Conservation (phyloP, 2,888 invertebrate species). For the Synanthedon vespiformis region DNA sequence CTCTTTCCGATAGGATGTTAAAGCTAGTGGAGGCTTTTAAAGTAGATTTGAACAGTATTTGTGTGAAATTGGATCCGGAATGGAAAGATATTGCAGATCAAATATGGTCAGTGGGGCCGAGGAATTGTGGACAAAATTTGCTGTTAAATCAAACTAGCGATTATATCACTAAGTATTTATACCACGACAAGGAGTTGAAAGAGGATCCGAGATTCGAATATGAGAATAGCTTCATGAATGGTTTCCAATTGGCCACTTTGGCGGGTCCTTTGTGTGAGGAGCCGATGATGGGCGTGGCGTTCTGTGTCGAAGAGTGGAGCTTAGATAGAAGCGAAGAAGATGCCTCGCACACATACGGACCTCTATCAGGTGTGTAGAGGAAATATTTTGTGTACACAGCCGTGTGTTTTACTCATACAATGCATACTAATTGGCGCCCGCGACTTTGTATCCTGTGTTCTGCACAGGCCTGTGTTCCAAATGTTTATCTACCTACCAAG, state of each 20-base stretch:
- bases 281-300: constrained; percentile 95
- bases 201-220: constrained; percentile 72
- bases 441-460: no score
- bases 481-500: no score
- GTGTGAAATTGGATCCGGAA: constrained; percentile 67
- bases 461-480: no score
- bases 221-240: constrained; percentile 86
- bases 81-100: constrained; percentile 70
- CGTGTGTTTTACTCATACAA: no score
- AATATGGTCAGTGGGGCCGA: constrained; percentile 94
- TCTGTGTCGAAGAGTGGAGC: constrained; percentile 88
- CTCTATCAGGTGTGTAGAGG: constrained; percentile 63
- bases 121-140: constrained; percentile 89
- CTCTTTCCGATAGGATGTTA: constrained; percentile 49
- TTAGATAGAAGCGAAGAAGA: constrained; percentile 57
- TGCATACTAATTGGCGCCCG: no score
- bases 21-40: constrained; percentile 61
- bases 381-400: no score
- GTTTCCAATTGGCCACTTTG: constrained; percentile 86
- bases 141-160: constrained; percentile 83
- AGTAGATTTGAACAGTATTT: constrained; percentile 70
- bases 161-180: constrained; percentile 64
- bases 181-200: constrained; percentile 41
- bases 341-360: constrained; percentile 51
- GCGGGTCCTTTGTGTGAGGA: constrained; percentile 97